These are phyloP conservation scores for Corythaeola cristata DNA, from an alignment of 2,113 vertebrate genomes.

Conservation along the genomic window DNA sequence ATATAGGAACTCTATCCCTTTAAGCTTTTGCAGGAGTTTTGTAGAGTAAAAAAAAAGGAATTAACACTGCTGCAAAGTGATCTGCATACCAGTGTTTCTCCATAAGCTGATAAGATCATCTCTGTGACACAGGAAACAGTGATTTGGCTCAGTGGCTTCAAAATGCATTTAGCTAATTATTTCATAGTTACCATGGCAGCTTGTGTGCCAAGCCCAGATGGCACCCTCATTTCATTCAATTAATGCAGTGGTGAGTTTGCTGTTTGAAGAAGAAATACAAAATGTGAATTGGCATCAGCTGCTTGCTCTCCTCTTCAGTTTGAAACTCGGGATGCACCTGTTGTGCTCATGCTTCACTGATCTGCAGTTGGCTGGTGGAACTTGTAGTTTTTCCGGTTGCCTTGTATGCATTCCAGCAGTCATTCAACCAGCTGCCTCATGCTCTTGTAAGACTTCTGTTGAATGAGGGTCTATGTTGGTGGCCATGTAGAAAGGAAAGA, in stretches of 20 bases:
- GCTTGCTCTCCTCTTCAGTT: neutral
- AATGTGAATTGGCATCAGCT: neutral
- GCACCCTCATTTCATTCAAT: constrained; percentile 14
- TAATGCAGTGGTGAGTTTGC: constrained; percentile 1
- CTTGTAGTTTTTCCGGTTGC: neutral
- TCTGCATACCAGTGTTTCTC: neutral
- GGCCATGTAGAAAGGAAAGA: neutral
- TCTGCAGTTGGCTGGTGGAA: neutral
- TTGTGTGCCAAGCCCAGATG: constrained; percentile 44
- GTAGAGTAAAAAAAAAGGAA: neutral
- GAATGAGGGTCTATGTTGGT: neutral
- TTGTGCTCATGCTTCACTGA: neutral
- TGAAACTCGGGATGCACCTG: neutral
- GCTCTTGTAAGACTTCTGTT: neutral
- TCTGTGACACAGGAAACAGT: constrained; percentile 27
- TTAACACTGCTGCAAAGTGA: neutral
- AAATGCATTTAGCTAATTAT: constrained; percentile 61
- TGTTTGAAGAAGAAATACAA: neutral
- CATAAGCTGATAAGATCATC: constrained; percentile 18
- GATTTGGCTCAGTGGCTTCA: neutral
- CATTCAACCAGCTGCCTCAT: rapidly evolving
- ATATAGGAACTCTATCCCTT: neutral
- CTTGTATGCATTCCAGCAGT: neutral
- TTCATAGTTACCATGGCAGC: constrained; percentile 50
- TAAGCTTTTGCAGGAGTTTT: neutral